phyloP scores from a whole-genome alignment of 2,888 invertebrate species.

The Muschampia plurimacula region DNA sequence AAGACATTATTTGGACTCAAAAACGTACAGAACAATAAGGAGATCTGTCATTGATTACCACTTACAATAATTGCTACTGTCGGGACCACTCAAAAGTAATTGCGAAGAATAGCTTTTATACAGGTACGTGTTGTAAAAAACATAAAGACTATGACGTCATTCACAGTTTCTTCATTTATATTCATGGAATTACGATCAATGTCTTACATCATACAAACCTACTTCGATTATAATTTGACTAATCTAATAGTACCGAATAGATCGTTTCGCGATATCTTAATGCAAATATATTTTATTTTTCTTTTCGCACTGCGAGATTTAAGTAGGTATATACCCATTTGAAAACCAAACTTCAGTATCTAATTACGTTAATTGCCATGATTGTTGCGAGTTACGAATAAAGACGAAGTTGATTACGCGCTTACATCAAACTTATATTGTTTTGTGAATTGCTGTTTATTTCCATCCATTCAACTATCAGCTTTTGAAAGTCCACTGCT shows the following conservation, averaged over 20 bases:
- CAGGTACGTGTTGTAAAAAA: constrained; percentile 14
- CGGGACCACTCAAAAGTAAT: constrained; percentile 23
- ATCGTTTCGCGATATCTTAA: neutral
- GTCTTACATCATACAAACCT: constrained; percentile 20
- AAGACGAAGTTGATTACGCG: neutral
- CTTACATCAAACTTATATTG: neutral
- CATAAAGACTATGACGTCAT: constrained; percentile 9
- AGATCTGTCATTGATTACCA: constrained; percentile 36
- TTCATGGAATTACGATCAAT: constrained; percentile 18
- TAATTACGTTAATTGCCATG: neutral
- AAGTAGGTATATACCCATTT: neutral
- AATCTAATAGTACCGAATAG: neutral
- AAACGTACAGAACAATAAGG: constrained; percentile 29
- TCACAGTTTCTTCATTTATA: constrained; percentile 7
- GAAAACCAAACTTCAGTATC: neutral
- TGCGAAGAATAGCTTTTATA: constrained; percentile 20
- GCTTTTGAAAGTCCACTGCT: neutral
- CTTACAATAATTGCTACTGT: constrained; percentile 11
- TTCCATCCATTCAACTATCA: neutral
- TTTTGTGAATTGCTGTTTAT: neutral
- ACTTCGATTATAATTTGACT: constrained; percentile 1
- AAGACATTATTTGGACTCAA: constrained; percentile 26
- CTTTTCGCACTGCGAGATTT: constrained; percentile 3
- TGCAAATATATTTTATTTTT: neutral
- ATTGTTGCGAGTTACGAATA: neutral